Evolutionary conservation across 2,888 invertebrate species (phyloP).

Genomic region (Acanthosepion pharaonis): DNA sequence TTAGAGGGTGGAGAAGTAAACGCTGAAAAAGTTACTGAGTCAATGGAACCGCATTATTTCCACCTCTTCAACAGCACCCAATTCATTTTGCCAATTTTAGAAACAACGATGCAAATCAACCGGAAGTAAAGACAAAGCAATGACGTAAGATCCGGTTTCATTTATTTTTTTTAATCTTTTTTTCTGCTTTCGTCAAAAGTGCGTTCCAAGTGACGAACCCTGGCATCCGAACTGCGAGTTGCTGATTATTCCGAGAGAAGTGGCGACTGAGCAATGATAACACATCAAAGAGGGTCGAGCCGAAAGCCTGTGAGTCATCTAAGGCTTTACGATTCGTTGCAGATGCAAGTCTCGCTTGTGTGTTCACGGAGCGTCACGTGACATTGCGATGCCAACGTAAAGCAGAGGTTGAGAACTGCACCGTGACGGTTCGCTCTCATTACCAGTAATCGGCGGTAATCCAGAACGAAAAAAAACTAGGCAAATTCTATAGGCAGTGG

Average conservation of each 20-base stretch:
- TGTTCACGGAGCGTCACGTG: background rate
- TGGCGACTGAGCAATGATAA: background rate
- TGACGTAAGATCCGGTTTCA: background rate
- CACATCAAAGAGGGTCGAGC: background rate
- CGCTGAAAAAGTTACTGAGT: no score
- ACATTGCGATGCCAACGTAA: background rate
- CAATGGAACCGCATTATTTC: background rate
- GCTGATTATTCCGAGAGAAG: background rate
- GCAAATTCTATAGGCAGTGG: background rate
- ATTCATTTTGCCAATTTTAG: background rate
- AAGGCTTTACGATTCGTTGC: background rate
- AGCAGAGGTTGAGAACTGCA: background rate
- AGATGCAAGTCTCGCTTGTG: background rate
- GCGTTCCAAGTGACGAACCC: constrained; percentile 6
- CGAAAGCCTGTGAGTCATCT: background rate
- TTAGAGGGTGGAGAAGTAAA: no score
- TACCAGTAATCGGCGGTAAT: background rate
- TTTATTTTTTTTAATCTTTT: background rate
- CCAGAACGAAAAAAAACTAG: background rate
- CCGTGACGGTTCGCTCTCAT: background rate
- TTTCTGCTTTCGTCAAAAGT: background rate
- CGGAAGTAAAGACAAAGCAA: background rate
- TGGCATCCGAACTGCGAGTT: background rate
- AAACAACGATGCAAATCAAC: background rate
- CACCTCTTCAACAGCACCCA: background rate